Conservation (phyloP, 2,797 vertebrate genomes). For the Sarcophilus harrisii region DNA sequence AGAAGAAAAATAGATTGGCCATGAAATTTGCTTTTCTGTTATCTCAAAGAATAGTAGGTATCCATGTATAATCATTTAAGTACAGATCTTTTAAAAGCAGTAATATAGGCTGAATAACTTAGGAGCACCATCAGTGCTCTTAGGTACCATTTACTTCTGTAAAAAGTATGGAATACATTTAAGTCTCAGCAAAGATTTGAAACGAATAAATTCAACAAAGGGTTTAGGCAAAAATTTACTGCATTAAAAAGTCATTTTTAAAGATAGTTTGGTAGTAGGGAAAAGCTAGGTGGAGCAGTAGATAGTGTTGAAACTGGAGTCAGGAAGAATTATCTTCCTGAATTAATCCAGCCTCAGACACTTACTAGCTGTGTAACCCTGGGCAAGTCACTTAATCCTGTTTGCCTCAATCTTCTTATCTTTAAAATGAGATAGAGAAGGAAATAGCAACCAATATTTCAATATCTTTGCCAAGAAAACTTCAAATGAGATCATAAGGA, state of each 20-base stretch:
- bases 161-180: not conserved
- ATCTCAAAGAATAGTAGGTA: constrained; percentile 36
- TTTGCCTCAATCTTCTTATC: not conserved
- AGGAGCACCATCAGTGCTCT: not conserved
- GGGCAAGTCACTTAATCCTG: not conserved
- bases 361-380: not conserved
- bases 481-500: not conserved
- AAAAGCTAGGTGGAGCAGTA: not conserved
- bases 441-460: not conserved
- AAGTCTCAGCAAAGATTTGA: not conserved
- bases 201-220: not conserved
- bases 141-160: not conserved
- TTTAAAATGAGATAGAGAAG: not conserved
- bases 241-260: not conserved
- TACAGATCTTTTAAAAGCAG: not conserved
- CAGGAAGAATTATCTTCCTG: not conserved
- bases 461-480: not conserved
- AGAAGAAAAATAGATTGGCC: constrained; percentile 25
- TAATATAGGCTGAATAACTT: not conserved
- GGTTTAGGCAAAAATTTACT: not conserved
- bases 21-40: constrained; percentile 53
- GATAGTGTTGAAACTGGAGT: not conserved
- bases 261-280: not conserved
- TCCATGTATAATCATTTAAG: constrained; percentile 46
- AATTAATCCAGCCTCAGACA: not conserved